Evolutionary conservation across 2,888 invertebrate genomes (phyloP), one percentile per base, ranked within the genome.

Genomic region (Sphaerophoria rueppellii): DNA sequence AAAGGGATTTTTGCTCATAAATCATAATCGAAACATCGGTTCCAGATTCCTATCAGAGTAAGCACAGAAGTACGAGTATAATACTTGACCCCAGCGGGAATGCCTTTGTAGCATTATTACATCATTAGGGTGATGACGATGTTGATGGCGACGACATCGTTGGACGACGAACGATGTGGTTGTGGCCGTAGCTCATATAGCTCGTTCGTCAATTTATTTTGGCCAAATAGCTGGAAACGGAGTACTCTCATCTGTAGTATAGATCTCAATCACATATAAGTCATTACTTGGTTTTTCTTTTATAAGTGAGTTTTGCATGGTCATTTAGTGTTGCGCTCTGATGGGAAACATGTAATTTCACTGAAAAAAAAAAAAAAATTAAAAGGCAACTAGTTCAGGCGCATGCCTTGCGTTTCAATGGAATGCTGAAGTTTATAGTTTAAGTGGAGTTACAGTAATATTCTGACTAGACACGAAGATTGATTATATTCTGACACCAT

Each of bases 1-100:
- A 89, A 89, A 83, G 74, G 86, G 85, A 87, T 88, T 87, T 24
- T 24, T 88, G 88, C 89, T 90, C 89, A 91, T 91, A 91, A 91
- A 91, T 91, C 91, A 91, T 91, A 90, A 91, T 89, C 89, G 90
- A 91, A 91, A 91, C 91, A 91, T 91, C 91, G 91, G 90, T 90
- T 91, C 89, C 91, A 91, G 90, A 54, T 71, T 74, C 72, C 65
- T 50, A 65, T 73, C 82, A 78, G 70, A 54, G 11, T 24, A 24
- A 24, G 24, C 24, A 24, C 24, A 24, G 24, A 24, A 24, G 24
- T 24, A 24, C 24, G 63, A 63, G n/a, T 48, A 67, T 89, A 63
- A 34, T 16, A 89, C 90, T 91, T 91, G 91, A 91, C 91, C 91
- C 90, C 88, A 87, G 88, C 88, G 87, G 88, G 81, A 86, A 85